Evolutionary conservation across 1,140 invertebrate genomes (phyloP), one percentile per base, ranked within the genome.

Genomic region (Macrotrachela quadricornifera): DNA sequence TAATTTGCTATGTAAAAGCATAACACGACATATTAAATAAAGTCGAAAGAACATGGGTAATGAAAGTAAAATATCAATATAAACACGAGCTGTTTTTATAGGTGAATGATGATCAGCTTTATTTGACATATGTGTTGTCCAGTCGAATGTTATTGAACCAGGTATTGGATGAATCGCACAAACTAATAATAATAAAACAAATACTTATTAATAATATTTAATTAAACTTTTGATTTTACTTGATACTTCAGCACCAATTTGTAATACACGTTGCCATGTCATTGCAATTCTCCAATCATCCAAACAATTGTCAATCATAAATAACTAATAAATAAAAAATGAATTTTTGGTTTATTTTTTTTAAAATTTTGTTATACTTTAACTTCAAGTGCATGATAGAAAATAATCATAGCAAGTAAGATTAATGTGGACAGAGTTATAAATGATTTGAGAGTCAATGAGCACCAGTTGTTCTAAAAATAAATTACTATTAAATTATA

Each of bases 261-360:
- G 85, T 59, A 79, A 77, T 71, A 88, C 84, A 68, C 88, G 75
- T 72, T 88, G 83, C 81, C 83, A 91, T 54, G 91, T 96, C 81
- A 97, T 91, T 58, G 92, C 91, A 73, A 99, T 97, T 65, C 91
- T 77, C 92, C 92, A 99, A 75, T 99, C 92, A 72, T 97, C 92
- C 49, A 92, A 88, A 74, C 90, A 95, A 76, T 97, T 97, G 78
- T 95, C 87, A 74, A 94, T 92, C 84, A 92, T 90, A 76, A 92
- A 94, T 73, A 94, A 78, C 87, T 94, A 76, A 42, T 75, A 60
- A 21, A 48, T 43, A 36, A 10, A 39, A 17, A 39, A 39, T 48
- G 13, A 30, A 4, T 30, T 8, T 30, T 4, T 30, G 3, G 21
- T 4, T 4, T 30, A 30, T 4, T 30, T 4, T 30, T 30, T 30